These are phyloP conservation scores for Cinclus mexicanus DNA, from an alignment of 2,113 vertebrate genomes.

Conservation along the genomic window DNA sequence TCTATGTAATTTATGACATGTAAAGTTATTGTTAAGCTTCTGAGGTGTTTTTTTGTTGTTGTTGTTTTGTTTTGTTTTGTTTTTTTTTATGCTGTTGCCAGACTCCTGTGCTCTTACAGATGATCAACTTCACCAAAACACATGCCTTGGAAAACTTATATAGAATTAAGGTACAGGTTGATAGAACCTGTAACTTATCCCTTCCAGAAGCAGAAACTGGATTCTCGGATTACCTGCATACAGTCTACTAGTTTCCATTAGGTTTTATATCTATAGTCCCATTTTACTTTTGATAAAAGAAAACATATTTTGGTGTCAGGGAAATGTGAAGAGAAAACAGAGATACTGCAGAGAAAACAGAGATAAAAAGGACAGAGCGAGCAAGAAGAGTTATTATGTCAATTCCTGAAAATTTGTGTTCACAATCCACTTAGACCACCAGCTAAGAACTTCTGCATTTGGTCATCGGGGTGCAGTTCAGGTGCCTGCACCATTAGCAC, in stretches of 20 bases:
- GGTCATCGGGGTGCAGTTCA: not conserved
- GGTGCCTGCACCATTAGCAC: not conserved
- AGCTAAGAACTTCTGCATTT: not conserved
- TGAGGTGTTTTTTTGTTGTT: not conserved
- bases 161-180: not conserved
- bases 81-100: not conserved
- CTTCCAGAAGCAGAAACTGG: not conserved
- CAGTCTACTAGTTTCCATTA: not conserved
- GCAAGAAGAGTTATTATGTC: not conserved
- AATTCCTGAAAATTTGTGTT: not conserved
- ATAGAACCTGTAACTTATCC: not conserved
- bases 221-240: not conserved
- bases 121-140: not conserved
- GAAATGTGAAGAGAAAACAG: not conserved
- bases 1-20: not conserved
- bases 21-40: not conserved
- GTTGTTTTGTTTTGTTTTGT: too few relatives aligned
- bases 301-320: not conserved
- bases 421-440: not conserved
- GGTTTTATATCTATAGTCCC: not conserved
- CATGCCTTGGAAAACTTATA: not conserved
- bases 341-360: not conserved
- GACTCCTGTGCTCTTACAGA: not conserved
- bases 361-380: not conserved
- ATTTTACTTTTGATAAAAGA: not conserved